Conservation (phyloP, 1,140 invertebrate species). For the Drosophila pseudoananassae region DNA sequence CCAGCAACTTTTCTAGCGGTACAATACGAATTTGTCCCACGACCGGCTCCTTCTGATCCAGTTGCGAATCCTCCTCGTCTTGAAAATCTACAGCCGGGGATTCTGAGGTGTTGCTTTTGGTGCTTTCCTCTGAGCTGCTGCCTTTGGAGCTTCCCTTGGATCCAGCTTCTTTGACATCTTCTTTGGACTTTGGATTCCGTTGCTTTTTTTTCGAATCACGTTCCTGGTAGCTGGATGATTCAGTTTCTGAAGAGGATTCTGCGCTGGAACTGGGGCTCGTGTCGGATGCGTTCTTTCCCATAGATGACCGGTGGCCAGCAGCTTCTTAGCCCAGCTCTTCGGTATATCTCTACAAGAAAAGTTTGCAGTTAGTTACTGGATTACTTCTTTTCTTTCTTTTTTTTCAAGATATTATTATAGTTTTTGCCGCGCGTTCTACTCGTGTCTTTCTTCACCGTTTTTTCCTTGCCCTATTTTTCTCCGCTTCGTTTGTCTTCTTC, state of each 20-base stretch:
- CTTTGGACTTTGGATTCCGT: not conserved
- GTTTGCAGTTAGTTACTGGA: not conserved
- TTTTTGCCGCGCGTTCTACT: slow-evolving; percentile 45
- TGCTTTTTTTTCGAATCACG: slow-evolving; percentile 15
- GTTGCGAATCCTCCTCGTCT: not conserved
- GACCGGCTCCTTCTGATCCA: not conserved
- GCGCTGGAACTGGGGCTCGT: slow-evolving; percentile 5
- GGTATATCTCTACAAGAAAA: slow-evolving; percentile 27
- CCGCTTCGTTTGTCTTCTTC: slow-evolving; percentile 14
- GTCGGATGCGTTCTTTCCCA: slow-evolving; percentile 70
- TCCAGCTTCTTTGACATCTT: slow-evolving; percentile 47
- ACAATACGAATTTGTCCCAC: slow-evolving; percentile 73
- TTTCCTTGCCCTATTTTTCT: slow-evolving; percentile 29
- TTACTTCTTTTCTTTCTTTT: not conserved
- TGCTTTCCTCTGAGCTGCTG: slow-evolving; percentile 15
- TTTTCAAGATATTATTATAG: not conserved
- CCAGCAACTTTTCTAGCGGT: slow-evolving; percentile 70
- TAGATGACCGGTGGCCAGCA: slow-evolving; percentile 57
- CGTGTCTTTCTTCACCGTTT: slow-evolving; percentile 33
- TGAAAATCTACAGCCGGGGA: not conserved
- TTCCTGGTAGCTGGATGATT: slow-evolving; percentile 11
- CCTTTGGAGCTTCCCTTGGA: not conserved
- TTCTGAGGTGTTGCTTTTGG: slow-evolving; percentile 20
- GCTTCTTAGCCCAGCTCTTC: slow-evolving; percentile 23
- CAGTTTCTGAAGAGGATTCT: slow-evolving; percentile 8